Base-by-base conservation (phyloP, 2,888 invertebrate genomes). In the Dasypogon diadema region DNA sequence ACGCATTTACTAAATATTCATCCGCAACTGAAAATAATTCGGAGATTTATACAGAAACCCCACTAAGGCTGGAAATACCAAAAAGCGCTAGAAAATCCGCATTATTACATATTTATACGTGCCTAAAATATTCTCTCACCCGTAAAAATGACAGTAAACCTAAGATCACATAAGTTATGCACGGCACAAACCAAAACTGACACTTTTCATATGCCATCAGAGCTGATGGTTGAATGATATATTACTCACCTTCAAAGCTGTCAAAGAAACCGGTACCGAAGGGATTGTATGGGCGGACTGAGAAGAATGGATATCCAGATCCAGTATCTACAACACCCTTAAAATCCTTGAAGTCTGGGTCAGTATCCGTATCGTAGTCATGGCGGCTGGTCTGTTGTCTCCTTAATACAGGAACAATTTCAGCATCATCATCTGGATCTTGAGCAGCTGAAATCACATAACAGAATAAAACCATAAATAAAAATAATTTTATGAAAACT, bases 271-370 rank as follows among this genome's bases (percentile, higher is more conserved):
- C 84, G 58, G 82, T 78, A 46, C 80, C 80, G 78, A 85, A 83
- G 18, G 82, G 77, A 54, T 82, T 81, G 14, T 76, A 76, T 37
- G 84, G 84, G 80, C 79, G 79, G 16, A 82, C 79, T 73, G 83
- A 82, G 75, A 84, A 80, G 81, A 85, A 85, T 65, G 85, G 85
- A 81, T 82, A 81, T n/a, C 81, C 82, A 16, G 79, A 78, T 12
- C 83, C 85, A 12, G 86, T 86, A 78, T 85, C 86, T 72, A 86
- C 81, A 58, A 85, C 82, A 75, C 85, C 85, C 79, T 81, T 81
- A 78, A 85, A 85, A 76, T 84, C 81, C 55, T 78, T 80, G 79
- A 83, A 85, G 74, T 81, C 82, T 34, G 82, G 76, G 63, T 82
- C 82, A 46, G 42, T 37, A n/a, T 60, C 54, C 22, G 79, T 77